These are phyloP conservation scores for Plectrocnemia conspersa DNA, from an alignment of 1,140 invertebrate species.

Conservation along the genomic window DNA sequence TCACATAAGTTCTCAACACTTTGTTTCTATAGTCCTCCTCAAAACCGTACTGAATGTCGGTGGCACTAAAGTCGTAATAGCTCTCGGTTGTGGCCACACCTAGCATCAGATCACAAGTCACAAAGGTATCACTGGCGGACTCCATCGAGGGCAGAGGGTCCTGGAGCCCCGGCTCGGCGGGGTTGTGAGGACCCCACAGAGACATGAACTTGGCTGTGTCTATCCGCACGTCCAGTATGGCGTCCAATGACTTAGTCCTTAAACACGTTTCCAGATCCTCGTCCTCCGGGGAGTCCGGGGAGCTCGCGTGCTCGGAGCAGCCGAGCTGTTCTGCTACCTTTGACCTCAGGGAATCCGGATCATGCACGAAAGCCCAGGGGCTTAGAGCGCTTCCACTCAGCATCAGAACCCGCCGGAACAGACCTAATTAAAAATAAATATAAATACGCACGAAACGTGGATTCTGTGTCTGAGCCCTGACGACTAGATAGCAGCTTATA, in stretches of 20 bases:
- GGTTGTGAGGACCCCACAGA: constrained; percentile 58
- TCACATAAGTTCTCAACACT: constrained; percentile 73
- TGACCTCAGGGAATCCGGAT: constrained; percentile 65
- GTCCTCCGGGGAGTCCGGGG: constrained; percentile 33
- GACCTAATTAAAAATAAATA: constrained; percentile 52
- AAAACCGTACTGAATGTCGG: constrained; percentile 71
- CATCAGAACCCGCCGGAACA: constrained; percentile 80
- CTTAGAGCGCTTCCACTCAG: constrained; percentile 83
- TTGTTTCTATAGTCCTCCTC: constrained; percentile 71
- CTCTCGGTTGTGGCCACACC: constrained; percentile 71
- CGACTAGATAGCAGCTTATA: no score
- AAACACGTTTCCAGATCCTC: constrained; percentile 52
- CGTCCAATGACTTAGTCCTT: constrained; percentile 56
- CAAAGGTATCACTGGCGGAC: constrained; percentile 62
- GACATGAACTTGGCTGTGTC: constrained; percentile 58
- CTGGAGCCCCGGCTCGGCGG: constrained; percentile 56
- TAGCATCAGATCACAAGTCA: constrained; percentile 63
- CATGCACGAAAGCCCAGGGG: constrained; percentile 73
- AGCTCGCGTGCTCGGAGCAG: constrained; percentile 43
- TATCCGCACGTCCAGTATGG: constrained; percentile 59
- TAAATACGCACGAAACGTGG: no score
- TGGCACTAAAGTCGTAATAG: constrained; percentile 68
- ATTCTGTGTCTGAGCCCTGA: neutral
- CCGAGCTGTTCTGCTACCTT: constrained; percentile 69
- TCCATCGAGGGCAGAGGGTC: constrained; percentile 63